Evolutionary conservation across 1,140 invertebrate species (phyloP), one percentile per base, ranked within the genome.

Genomic region (Temnothorax longispinosus): DNA sequence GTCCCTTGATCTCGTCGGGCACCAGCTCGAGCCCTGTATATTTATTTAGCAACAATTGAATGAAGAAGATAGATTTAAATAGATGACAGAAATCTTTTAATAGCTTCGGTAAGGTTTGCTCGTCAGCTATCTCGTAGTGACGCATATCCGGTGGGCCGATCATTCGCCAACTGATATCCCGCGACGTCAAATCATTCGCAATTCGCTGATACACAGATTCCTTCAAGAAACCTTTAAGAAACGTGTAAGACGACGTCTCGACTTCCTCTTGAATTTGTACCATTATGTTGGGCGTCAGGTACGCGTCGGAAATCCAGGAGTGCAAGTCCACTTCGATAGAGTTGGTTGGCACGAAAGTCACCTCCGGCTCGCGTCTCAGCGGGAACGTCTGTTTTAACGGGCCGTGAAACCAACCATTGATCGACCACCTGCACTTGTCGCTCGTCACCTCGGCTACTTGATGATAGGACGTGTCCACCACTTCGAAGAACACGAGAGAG

Each of bases 351-450:
- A 89, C 38, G 15, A 89, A 91, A 7, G 87, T 80, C 1, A 72
- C 27, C 1, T 65, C 35, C 18, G 87, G 62, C 1, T 88, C 87
- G 0, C 84, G 84, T 80, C 92, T 91, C 0, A 65, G 65, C 15
- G 67, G 65, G 1, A 21, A 11, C 32, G 58, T 88, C 35, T 84
- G 18, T 69, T 35, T 87, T 0, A 91, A 1, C 0, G 95, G 96
- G 2, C 96, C 97, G 93, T 98, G 97, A 92, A 98, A 98, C 97
- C 97, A 98, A 54, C 97, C 97, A 90, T 97, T 97, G 67, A 98
- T 97, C 21, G 97, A 97, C 85, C 97, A 95, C 62, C 97, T 96
- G 54, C 96, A 96, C 89, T 96, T 96, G 86, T 97, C 96, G 7
- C 96, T 96, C 6, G 95, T 94, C 47, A 98, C 96, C 94, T 98